Percentiles rank a stretch among this genome's conserved stretches.
phyloP scores from a whole-genome alignment of 92 coral and sea anemone species.

The Bergia puertoricense region DNA sequence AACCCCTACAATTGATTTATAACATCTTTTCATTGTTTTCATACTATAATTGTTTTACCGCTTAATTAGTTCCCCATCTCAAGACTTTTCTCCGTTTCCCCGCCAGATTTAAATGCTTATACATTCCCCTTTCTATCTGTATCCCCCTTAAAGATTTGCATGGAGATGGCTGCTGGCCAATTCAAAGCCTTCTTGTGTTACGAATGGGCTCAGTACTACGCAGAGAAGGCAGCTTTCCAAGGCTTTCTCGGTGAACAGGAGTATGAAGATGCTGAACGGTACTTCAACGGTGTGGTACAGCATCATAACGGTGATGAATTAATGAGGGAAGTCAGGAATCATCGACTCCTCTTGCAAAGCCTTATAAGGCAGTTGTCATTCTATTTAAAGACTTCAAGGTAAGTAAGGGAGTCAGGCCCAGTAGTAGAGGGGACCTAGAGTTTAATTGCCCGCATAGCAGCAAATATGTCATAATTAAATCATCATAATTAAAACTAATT shows the following conservation, averaged over 20 bases:
- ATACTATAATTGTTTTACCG: too few species aligned
- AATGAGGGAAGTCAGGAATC: background rate
- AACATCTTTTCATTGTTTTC: too few species aligned
- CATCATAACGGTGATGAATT: constrained; percentile 8
- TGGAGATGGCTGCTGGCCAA: background rate
- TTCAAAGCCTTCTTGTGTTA: background rate
- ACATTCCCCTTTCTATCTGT: background rate
- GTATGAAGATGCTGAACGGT: constrained; percentile 1
- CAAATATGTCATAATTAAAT: too few species aligned
- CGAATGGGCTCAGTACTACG: background rate
- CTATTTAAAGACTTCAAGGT: constrained; percentile 33
- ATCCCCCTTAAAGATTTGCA: background rate
- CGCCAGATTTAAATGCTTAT: background rate
- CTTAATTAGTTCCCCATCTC: too few species aligned
- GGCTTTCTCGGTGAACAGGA: constrained; percentile 14
- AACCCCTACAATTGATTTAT: too few species aligned
- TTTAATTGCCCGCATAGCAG: background rate
- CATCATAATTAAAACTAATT: too few species aligned
- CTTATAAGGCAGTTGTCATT: background rate
- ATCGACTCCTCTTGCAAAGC: background rate
- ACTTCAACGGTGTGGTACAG: background rate
- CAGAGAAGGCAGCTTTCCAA: background rate
- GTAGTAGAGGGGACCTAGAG: too few species aligned
- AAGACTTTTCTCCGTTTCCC: background rate
- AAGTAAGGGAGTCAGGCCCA: background rate